Evolutionary conservation across 2,113 vertebrate species (phyloP), one percentile per base, ranked within the genome.

Genomic region (Heterotis niloticus): DNA sequence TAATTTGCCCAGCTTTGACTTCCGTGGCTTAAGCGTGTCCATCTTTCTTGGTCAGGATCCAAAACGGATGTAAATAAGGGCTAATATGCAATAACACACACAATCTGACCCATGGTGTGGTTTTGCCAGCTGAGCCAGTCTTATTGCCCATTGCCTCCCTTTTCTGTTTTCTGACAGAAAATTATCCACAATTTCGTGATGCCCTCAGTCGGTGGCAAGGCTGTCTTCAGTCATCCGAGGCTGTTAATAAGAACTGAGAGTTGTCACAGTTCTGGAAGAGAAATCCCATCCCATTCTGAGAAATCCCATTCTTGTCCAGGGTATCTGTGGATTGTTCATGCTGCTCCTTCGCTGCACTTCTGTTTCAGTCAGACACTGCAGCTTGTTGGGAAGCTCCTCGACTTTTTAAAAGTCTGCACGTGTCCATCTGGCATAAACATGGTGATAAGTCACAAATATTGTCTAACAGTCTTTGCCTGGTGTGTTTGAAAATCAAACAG

Each of bases 1-100:
- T 75, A 75, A 64, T 62, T 64, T 23, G 34, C 26, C 0, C 18
- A 4, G 28, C 57, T 64, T 60, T 44, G 59, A 62, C 74, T 75
- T 75, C 28, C 18, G 17, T 56, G 59, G 26, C 59, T 62, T 34
- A 57, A 62, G 59, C 74, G 26, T 62, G 57, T 62, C 59, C 59
- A 52, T 75, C 74, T 34, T 52, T 64, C 26, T 75, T 75, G 74
- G 74, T 75, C 56, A 62, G 26, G 24, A 20, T 64, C 74, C 56
- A 75, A 57, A 57, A 75, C 56, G 62, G 59, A 75, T 75, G 74
- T 75, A 75, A 75, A 75, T 75, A 60, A 26, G 74, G 9, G 34
- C 62, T 64, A 75, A 34, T 60, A 52, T 59, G 59, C 23, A 75
- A 64, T 14, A 17, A 75, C 51, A 26, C 57, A 60, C 14, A 75